Conservation (phyloP, 2,888 invertebrate species). For the Watsonalla cultraria region DNA sequence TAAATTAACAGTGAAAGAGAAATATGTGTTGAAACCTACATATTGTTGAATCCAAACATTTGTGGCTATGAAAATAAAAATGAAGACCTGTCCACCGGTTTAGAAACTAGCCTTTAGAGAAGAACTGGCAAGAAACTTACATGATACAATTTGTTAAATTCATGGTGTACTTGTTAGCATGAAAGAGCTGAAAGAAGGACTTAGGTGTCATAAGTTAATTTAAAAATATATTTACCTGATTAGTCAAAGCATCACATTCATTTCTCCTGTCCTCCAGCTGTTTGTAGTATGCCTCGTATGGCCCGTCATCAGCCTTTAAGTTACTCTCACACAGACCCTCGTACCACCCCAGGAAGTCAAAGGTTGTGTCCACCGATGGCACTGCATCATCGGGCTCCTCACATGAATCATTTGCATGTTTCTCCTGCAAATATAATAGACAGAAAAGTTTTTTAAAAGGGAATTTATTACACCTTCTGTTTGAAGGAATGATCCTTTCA, state of each 20-base stretch:
- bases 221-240: conserved; percentile 65
- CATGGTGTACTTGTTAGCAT: too few relatives aligned
- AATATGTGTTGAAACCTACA: too few relatives aligned
- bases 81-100: too few relatives aligned
- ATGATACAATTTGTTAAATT: too few relatives aligned
- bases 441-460: not conserved
- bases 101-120: too few relatives aligned
- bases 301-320: conserved; percentile 82
- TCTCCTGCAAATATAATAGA: conserved; percentile 21
- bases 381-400: conserved; percentile 26
- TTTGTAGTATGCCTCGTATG: conserved; percentile 84
- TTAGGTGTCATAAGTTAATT: not conserved
- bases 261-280: conserved; percentile 82
- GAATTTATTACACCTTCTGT: too few relatives aligned
- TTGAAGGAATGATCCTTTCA: too few relatives aligned
- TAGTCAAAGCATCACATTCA: conserved; percentile 83
- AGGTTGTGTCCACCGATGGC: conserved; percentile 78
- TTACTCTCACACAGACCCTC: conserved; percentile 84
- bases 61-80: too few relatives aligned
- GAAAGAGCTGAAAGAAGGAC: too few relatives aligned
- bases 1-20: too few relatives aligned
- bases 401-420: conserved; percentile 9
- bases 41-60: too few relatives aligned
- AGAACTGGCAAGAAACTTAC: too few relatives aligned
- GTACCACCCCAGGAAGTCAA: conserved; percentile 88